Evolutionary conservation across 1,140 invertebrate genomes (phyloP).

Genomic region (Zeugodacus cucurbitae): DNA sequence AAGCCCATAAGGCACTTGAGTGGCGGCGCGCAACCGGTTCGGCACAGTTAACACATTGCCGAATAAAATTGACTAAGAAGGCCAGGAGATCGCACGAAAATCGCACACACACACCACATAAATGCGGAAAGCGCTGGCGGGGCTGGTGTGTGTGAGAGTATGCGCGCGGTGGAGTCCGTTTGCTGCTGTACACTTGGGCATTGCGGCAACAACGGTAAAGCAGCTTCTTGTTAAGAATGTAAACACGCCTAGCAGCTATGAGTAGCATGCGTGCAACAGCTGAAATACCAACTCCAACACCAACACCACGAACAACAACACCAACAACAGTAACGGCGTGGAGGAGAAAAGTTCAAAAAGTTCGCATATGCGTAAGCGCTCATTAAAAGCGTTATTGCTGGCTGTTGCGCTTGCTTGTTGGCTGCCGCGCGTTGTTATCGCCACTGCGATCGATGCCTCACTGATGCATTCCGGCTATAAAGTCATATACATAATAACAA

Average conservation of each 20-base stretch:
- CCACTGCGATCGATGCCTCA: background rate
- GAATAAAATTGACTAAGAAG: slow-evolving; percentile 14
- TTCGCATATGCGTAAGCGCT: slow-evolving; percentile 30
- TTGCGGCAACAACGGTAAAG: slow-evolving; percentile 31
- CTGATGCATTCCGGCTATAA: slow-evolving; percentile 30
- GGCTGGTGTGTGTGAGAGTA: background rate
- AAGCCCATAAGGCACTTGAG: slow-evolving; percentile 30
- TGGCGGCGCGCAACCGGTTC: background rate
- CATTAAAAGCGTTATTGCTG: background rate
- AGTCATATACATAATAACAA: slow-evolving; percentile 13
- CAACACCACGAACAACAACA: background rate
- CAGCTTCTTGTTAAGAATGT: slow-evolving; percentile 14
- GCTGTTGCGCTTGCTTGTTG: background rate
- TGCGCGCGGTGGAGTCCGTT: background rate
- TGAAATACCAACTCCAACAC: background rate
- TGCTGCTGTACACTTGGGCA: background rate
- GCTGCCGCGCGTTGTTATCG: background rate
- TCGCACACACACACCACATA: background rate
- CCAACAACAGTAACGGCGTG: background rate
- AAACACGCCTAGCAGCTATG: slow-evolving; percentile 18
- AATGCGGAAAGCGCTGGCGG: background rate
- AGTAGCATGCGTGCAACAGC: background rate
- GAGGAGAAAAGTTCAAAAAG: background rate
- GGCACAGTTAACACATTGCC: background rate
- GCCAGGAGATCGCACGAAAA: background rate